These are phyloP conservation scores for Phrynocephalus forsythii DNA, from an alignment of 2,797 vertebrate genomes.

Conservation along the genomic window DNA sequence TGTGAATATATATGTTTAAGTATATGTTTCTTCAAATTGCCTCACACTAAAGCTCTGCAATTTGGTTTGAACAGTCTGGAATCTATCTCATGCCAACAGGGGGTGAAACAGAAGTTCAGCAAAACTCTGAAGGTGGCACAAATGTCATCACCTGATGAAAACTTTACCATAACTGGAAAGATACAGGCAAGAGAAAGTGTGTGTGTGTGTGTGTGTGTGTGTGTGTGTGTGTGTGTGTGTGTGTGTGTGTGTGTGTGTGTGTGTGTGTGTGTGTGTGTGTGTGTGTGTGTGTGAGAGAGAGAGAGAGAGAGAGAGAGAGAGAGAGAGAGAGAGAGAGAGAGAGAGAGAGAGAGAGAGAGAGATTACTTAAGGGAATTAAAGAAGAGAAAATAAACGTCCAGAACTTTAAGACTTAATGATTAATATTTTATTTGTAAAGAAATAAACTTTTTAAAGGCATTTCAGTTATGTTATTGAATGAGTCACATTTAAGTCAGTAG, in stretches of 20 bases:
- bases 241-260: too few relatives aligned
- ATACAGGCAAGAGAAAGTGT: not conserved
- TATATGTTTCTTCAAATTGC: conserved; percentile 3
- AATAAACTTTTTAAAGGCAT: not conserved
- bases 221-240: too few relatives aligned
- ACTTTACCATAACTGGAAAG: conserved; percentile 52
- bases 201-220: too few relatives aligned
- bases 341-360: conserved; percentile 42
- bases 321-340: too few relatives aligned
- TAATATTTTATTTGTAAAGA: not conserved
- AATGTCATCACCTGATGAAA: conserved; percentile 48
- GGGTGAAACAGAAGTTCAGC: conserved; percentile 53
- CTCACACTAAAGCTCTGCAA: conserved; percentile 43
- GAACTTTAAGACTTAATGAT: not conserved
- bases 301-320: too few relatives aligned
- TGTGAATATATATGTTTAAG: not conserved
- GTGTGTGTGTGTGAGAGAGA: too few relatives aligned
- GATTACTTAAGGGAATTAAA: not conserved
- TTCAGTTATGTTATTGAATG: not conserved
- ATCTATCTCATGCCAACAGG: conserved; percentile 63
- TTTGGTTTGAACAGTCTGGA: conserved; percentile 38
- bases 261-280: too few relatives aligned
- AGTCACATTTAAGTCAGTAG: not conserved
- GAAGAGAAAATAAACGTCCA: conserved; percentile 12
- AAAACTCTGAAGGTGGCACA: conserved; percentile 46